Evolutionary conservation across 2,888 invertebrate genomes (phyloP).

Genomic region (Andrena fulva): DNA sequence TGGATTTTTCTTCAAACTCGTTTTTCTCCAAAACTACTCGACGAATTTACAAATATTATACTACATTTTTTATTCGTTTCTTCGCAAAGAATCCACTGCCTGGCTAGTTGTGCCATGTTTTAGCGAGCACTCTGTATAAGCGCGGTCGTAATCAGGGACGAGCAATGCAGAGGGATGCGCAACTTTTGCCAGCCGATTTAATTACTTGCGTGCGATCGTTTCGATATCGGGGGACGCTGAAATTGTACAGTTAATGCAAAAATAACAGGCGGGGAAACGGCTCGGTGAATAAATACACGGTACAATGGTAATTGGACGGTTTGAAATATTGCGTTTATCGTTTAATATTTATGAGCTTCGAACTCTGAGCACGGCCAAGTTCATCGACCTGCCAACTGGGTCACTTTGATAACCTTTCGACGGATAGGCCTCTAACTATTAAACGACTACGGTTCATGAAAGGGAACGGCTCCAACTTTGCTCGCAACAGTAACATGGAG

Average conservation of each 20-base stretch:
- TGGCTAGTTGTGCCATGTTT: background rate
- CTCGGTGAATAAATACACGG: conserved; percentile 2
- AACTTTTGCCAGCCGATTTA: conserved; percentile 15
- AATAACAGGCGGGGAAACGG: background rate
- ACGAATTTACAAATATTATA: no score
- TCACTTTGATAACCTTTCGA: conserved; percentile 43
- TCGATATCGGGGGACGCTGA: background rate
- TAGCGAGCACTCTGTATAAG: background rate
- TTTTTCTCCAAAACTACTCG: no score
- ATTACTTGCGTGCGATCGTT: conserved; percentile 21
- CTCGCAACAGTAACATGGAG: conserved; percentile 15
- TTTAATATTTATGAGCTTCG: conserved; percentile 6
- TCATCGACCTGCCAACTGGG: conserved; percentile 8
- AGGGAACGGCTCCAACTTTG: conserved; percentile 29
- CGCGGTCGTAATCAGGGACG: background rate
- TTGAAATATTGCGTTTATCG: background rate
- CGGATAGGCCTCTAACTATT: conserved; percentile 2
- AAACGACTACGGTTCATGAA: conserved; percentile 11
- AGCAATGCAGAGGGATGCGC: background rate
- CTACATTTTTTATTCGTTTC: no score
- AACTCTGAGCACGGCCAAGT: background rate
- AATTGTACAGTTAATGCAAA: conserved; percentile 4
- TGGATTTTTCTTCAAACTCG: no score
- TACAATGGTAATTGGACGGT: background rate
- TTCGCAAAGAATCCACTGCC: no score